Evolutionary conservation across 2,113 vertebrate genomes (phyloP), one percentile per base, ranked within the genome.

Genomic region (Sprattus sprattus): DNA sequence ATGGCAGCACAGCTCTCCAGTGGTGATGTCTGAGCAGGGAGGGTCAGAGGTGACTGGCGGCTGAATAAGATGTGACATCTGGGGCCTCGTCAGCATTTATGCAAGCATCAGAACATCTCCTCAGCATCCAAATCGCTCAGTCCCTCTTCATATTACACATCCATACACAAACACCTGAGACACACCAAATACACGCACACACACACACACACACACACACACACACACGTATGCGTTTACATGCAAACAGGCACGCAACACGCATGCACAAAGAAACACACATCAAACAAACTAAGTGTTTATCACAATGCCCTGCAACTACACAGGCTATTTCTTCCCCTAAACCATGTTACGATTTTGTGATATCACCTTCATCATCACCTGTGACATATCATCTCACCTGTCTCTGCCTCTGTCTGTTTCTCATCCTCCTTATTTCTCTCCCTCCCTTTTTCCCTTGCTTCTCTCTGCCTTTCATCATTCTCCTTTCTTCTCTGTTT

Each of bases 191-290:
- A 81, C 52, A 84, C 60, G 6, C 15, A 45, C 83, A 22, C 16
- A 10, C 15, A 88, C 45, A 57, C 46, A 85, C 52, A 82, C 60
- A 84, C 83, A 46, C 2, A n/a, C n/a, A n/a, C n/a, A n/a, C n/a
- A n/a, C 6, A 15, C 1, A 80, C 6, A 60, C 18, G 15, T 22
- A 60, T 22, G 15, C 18, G 10, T 22, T 13, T 22, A 60, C 18
- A 60, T 22, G 15, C 18, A 60, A 4, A 60, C 54, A 60, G 3
- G 15, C 54, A 60, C 54, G n/a, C 16, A 64, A n/a, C 2, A 85
- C 85, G n/a, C 46, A 18, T 3, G n/a, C 20, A 47, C 39, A 45
- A 32, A 64, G 10, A 15, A 52, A 52, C 13, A 52, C 10, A 52
- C 15, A 52, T 49, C 6, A 49, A 8, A 49, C 47, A 1, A 49